phyloP scores from a whole-genome alignment of 1,140 invertebrate genomes.

The Phortica variegata region DNA sequence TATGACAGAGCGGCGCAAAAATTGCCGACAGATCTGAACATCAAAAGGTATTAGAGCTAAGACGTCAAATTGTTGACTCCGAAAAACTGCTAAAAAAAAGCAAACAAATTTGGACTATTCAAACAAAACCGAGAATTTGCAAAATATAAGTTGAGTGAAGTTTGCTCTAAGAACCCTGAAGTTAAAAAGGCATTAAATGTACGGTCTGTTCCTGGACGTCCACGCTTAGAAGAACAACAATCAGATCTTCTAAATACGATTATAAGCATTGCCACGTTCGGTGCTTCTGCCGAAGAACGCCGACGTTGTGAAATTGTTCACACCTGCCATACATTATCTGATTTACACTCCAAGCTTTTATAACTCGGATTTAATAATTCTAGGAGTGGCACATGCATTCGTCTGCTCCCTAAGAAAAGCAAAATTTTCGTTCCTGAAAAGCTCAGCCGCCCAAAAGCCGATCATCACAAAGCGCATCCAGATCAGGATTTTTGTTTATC shows the following conservation, averaged over 20 bases:
- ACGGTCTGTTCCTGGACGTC: conserved; percentile 6
- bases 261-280: background rate
- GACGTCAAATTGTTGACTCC: no score
- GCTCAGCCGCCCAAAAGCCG: background rate
- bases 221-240: no score
- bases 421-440: background rate
- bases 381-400: background rate
- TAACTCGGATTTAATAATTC: background rate
- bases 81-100: no score
- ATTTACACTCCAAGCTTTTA: background rate
- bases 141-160: no score
- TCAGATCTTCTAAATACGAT: background rate
- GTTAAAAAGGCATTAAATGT: conserved; percentile 1
- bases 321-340: background rate
- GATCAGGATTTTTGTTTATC: conserved; percentile 23
- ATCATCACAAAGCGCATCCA: background rate
- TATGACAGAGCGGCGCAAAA: no score
- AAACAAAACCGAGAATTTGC: no score
- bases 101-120: no score
- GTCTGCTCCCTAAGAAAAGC: background rate
- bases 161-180: background rate
- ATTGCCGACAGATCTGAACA: no score
- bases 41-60: no score
- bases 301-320: background rate
- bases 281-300: background rate